Evolutionary conservation across 2,797 vertebrate genomes (phyloP), one percentile per base, ranked within the genome.

Genomic region (Buphagus erythrorhynchus): DNA sequence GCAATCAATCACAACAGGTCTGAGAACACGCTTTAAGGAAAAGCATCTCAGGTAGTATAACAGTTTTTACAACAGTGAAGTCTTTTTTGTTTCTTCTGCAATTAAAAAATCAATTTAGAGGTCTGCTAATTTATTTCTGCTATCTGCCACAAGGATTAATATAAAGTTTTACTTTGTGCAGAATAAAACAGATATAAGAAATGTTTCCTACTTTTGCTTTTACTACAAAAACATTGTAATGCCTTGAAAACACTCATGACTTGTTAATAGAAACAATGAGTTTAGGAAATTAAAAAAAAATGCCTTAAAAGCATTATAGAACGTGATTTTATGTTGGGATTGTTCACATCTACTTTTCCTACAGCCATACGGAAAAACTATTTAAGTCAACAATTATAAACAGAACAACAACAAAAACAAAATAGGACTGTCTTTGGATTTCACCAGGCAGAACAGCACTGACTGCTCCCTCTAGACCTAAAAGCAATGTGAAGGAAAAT

Each of bases 251-350:
- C 0, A 0, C 65, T 83, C 16, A 29, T 15, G 13, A 33, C 16
- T 21, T 24, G 15, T 51, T 88, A 68, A 65, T 0, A 57, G 6
- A 77, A 93, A 86, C 25, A 57, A 49, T 9, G 12, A 79, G 3
- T n/a, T 67, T 25, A 35, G 15, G 6, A 85, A 91, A 67, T 48
- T 8, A 0, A 11, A 20, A 12, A 40, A 55, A 63, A 18, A 18
- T 0, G 7, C 16, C 33, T 68, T 38, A 45, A 55, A 48, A 38
- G 6, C 9, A 38, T 61, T 65, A 57, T 1, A 54, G n/a, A 75
- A 46, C 0, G 0, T 46, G 20, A 59, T 18, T 79, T 4, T 48
- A 10, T 25, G 38, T 4, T 16, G n/a, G 15, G 11, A 31, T 13
- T 73, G 33, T 18, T 67, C 38, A 69, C 1, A 3, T 19, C n/a